Evolutionary conservation across 2,113 vertebrate species (phyloP), one percentile per base, ranked within the genome.

Genomic region (Atractosteus spatula): DNA sequence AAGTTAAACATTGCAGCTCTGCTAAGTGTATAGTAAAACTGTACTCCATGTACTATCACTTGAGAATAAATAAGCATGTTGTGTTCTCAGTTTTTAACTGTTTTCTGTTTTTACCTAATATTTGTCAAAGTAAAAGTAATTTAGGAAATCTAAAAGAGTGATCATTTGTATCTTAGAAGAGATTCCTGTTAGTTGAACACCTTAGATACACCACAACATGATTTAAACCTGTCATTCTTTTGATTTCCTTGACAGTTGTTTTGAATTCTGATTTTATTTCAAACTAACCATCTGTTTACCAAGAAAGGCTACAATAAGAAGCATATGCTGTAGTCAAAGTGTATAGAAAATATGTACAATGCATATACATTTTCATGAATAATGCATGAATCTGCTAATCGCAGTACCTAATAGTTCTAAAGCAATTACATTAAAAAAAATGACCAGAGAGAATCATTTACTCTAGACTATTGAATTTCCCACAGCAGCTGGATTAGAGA

Each of bases 331-430:
- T 68, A 75, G 78, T 69, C 74, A 56, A 68, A 73, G 68, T 74
- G 80, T 69, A 81, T 71, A 68, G 62, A 66, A 77, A 77, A 61
- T 72, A 74, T 73, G 76, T 68, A 66, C 71, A 71, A 57, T 61
- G 71, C 67, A 51, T 74, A 64, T 77, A 80, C 76, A 76, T 45
- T 14, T 3, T 3, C 76, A 86, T 85, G 76, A 85, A 82, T 89
- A 79, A 84, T 83, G 76, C 69, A 84, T 85, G 62, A 68, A 76
- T 8, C 41, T 75, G 77, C 77, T 81, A 80, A 83, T 83, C 77
- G 77, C 76, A 78, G 82, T 75, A 82, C 70, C 77, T 79, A 84
- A 83, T 81, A 86, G 75, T 61, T 56, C 8, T 54, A 71, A 74
- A 79, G 79, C 75, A 80, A 76, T 81, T 78, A 80, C 80, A 76